Evolutionary conservation across 2,888 invertebrate genomes (phyloP), one percentile per base, ranked within the genome.

Genomic region (Cryptus viduatorius): DNA sequence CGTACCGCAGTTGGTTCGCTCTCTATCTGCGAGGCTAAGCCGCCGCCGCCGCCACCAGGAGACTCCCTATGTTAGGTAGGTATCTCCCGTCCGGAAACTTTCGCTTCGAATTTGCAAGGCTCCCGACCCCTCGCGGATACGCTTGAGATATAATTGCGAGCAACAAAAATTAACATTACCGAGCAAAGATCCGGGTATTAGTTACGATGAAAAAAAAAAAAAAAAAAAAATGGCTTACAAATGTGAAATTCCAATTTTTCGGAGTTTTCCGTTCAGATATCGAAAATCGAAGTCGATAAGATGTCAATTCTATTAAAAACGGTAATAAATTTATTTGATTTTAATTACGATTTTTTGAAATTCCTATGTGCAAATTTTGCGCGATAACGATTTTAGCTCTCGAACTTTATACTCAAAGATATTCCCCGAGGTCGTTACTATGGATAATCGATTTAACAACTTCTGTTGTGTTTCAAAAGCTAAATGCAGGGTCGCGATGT

Each of bases 371-470:
- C 8, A 16, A 14, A 59, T 67, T 71, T 19, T 37, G 31, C 31
- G 73, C 67, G 3, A 48, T 56, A 50, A 16, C 1, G 50, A 59
- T 31, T 19, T 3, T 64, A 5, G 53, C 4, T 72, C 42, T 61
- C 71, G 61, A 80, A 59, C 4, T 80, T 84, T 67, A 44, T 61
- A 42, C 64, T 56, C 7, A 65, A 64, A 64, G 50, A 44, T 29
- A 59, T 59, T 78, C 56, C 53, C 12, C 65, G 82, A 79, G 82
- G 82, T 82, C 84, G 82, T 84, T 71, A 72, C 84, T 79, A 84
- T 82, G 84, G 84, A 76, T 82, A 82, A 84, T 84, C 84, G 84
- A 84, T 82, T 71, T 50, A 84, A 82, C 84, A 82, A 82, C 69
- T 82, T 67, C 29, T 31, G 59, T 76, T 73, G 42, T 24, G 48